Base-by-base conservation (phyloP, 2,888 invertebrate species). In the Onchidella celtica region DNA sequence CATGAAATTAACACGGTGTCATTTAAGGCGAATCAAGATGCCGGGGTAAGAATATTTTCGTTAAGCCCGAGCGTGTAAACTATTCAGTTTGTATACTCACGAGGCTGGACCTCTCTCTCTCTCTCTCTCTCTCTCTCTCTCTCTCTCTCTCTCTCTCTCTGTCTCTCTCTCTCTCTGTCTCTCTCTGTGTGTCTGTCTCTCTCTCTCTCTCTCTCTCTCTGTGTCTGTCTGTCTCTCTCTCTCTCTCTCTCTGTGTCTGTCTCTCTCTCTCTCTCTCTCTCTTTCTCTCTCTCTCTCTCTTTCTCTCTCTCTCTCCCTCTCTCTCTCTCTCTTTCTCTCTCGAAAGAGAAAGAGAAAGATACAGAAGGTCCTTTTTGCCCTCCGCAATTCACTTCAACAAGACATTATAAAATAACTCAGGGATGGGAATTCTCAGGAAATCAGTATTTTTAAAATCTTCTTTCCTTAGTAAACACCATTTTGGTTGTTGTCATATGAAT, bases 121-220 rank as follows among this genome's bases (percentile, higher is more conserved):
- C 65, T 29, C 65, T 65, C 65, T 65, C 65, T 65, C 65, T 65
- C 65, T 65, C 65, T 65, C 65, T 65, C 29, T 65, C 24, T 65
- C 29, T 65, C 24, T 65, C 65, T 65, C 65, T 29, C 3, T 29
- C 27, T 29, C 6, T 17, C 6, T 3, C 4, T 65, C 6, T 29
- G 3, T 4, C 6, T 4, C 29, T 65, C 29, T 14, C 6, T 65
- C 29, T 29, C 29, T 21, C 65, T 27, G 9, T 29, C 65, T 6
- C 29, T 65, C 29, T 65, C 27, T 27, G 3, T 65, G 29, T 65
- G 11, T 65, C 27, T 65, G 11, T 14, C 47, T 65, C 40, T 55
- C 47, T 69, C 6, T 69, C 36, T 69, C 27, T 24, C 32, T 38
- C 2, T 14, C 2, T 29, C 36, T 6, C 69, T 14, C 32, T 14